A percentile compares a stretch with the other conserved stretches of the same genome.
Evolutionary conservation across 2,113 vertebrate species (phyloP).

Genomic region (Mastomys natalensis): DNA sequence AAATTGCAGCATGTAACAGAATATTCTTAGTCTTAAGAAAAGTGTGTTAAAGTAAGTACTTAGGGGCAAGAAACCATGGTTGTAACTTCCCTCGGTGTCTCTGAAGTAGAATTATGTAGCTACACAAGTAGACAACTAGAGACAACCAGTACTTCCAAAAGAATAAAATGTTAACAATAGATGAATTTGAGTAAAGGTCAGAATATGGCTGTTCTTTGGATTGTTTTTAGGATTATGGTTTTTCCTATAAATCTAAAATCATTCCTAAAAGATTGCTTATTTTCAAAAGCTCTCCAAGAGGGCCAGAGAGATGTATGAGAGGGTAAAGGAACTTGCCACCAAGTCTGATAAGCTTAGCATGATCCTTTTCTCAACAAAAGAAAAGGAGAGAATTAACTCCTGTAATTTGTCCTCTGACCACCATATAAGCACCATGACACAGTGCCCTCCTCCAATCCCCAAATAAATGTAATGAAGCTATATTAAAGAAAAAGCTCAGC

Average conservation of each 20-base stretch:
- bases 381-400: not conserved
- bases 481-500: not conserved
- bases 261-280: not conserved
- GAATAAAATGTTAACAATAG: not conserved
- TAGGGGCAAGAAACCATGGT: not conserved
- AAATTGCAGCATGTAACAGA: not conserved
- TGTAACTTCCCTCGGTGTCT: not conserved
- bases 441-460: not conserved
- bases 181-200: not conserved
- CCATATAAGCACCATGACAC: not conserved
- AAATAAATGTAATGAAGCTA: not conserved
- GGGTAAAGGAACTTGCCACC: not conserved
- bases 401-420: not conserved
- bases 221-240: not conserved
- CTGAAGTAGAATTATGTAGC: not conserved
- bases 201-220: not conserved
- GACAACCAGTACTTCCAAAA: not conserved
- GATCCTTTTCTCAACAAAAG: not conserved
- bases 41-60: not conserved
- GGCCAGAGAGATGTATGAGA: too few species aligned
- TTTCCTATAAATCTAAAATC: constrained; percentile 22
- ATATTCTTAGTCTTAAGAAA: not conserved
- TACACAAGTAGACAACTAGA: not conserved
- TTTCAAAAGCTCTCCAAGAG: not conserved
- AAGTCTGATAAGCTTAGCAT: not conserved